Evolutionary conservation across 1,140 invertebrate species (phyloP).

Genomic region (Sycobia sp.): DNA sequence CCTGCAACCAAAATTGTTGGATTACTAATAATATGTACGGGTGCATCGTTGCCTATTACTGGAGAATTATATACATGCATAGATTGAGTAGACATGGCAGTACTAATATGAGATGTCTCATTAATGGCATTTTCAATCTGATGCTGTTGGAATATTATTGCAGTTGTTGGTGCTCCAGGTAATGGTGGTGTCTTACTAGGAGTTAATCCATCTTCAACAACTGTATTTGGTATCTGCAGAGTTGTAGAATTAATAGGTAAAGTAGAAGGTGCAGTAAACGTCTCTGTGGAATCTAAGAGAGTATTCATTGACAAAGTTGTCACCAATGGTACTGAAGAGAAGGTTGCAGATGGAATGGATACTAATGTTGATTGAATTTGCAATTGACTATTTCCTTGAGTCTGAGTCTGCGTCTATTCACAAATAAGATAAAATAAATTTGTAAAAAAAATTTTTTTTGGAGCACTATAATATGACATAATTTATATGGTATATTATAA

Average conservation of each 20-base stretch:
- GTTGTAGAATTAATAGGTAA: no score
- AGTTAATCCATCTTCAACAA: conserved; percentile 38
- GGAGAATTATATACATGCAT: conserved; percentile 51
- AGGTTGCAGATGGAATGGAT: neutral
- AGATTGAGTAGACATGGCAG: conserved; percentile 32
- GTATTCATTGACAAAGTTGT: no score
- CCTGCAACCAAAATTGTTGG: conserved; percentile 24
- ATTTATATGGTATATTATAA: no score
- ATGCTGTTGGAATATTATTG: neutral
- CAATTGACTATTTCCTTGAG: neutral
- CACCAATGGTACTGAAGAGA: neutral
- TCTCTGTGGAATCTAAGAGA: no score
- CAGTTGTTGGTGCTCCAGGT: conserved; percentile 33
- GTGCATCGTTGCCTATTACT: conserved; percentile 35
- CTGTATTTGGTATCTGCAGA: conserved; percentile 3
- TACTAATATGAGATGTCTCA: conserved; percentile 21
- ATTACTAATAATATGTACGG: conserved; percentile 36
- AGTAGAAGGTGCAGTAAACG: no score
- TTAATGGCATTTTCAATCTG: neutral
- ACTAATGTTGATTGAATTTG: neutral
- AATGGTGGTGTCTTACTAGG: conserved; percentile 51
- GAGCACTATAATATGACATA: no score
- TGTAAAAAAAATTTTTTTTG: no score
- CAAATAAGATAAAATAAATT: no score
- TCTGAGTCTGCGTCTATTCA: neutral